phyloP scores from a whole-genome alignment of 2,113 vertebrate genomes.

The Numenius arquata region DNA sequence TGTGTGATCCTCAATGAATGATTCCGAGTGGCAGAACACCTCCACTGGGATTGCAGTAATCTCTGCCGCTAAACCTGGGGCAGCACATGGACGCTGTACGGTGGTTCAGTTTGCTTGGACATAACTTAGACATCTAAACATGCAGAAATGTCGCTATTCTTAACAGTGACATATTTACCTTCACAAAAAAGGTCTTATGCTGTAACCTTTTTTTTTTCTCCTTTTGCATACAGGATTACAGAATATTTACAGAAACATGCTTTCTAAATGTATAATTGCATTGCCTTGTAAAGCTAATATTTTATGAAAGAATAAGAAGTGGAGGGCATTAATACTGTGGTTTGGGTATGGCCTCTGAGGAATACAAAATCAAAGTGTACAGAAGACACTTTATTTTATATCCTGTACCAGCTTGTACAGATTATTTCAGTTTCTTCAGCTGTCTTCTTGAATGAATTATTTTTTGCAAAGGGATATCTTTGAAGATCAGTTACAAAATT shows the following conservation, averaged over 20 bases:
- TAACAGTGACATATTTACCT: not conserved
- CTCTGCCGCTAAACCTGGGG: slow-evolving; percentile 44
- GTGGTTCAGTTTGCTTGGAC: not conserved
- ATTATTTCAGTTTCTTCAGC: slow-evolving; percentile 31
- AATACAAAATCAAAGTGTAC: not conserved
- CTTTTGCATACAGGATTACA: not conserved
- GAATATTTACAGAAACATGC: not conserved
- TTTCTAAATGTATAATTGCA: not conserved
- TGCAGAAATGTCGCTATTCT: not conserved
- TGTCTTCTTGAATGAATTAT: not conserved
- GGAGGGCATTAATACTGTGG: not conserved
- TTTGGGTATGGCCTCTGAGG: not conserved
- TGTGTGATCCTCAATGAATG: slow-evolving; percentile 42
- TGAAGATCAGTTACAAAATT: slow-evolving; percentile 26
- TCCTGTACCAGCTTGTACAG: not conserved
- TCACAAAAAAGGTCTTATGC: not conserved
- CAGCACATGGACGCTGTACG: not conserved
- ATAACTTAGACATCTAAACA: not conserved
- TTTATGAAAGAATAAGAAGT: not conserved
- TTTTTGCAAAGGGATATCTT: slow-evolving; percentile 10
- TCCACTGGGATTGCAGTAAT: slow-evolving; percentile 47
- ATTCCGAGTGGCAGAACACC: slow-evolving; percentile 64
- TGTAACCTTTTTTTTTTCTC: not conserved
- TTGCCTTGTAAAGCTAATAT: not conserved
- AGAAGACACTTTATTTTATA: not conserved